Conservation (phyloP, 2,113 vertebrate species). For the Lepus timidus region DNA sequence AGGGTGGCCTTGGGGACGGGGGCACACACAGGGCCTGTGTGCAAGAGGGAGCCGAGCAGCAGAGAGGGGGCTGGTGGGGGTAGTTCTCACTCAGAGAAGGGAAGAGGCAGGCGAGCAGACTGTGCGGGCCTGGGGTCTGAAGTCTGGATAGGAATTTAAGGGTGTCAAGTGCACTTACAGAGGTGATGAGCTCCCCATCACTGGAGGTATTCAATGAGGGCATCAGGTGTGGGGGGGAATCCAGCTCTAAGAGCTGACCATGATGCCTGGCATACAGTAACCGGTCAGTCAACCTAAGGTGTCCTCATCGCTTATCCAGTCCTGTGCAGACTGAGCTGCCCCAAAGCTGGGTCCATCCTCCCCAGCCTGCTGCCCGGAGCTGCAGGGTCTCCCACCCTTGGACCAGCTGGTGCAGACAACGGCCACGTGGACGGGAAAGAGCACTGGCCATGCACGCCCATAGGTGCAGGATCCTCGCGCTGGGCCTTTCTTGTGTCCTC, state of each 20-base stretch:
- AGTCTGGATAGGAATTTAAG: background rate
- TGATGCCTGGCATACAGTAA: no score
- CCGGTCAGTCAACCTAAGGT: background rate
- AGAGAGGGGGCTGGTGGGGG: no score
- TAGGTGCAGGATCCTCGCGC: background rate
- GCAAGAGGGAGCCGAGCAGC: rapidly evolving
- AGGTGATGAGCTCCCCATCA: background rate
- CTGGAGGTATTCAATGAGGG: background rate
- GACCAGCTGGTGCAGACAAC: background rate
- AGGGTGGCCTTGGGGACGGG: no score
- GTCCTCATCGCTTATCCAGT: no score
- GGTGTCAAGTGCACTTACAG: background rate
- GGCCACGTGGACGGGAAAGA: background rate
- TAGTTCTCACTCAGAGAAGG: background rate
- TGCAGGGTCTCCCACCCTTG: background rate
- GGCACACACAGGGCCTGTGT: background rate
- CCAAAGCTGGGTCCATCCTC: background rate
- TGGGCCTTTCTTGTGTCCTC: background rate
- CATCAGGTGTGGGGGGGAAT: background rate
- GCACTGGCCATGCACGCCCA: background rate
- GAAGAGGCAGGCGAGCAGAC: background rate
- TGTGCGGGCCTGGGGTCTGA: background rate
- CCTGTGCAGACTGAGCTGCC: background rate
- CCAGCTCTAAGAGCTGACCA: background rate
- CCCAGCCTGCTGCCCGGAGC: background rate